Conservation (phyloP, 2,113 vertebrate species). For the Genyomyrus donnyi region DNA sequence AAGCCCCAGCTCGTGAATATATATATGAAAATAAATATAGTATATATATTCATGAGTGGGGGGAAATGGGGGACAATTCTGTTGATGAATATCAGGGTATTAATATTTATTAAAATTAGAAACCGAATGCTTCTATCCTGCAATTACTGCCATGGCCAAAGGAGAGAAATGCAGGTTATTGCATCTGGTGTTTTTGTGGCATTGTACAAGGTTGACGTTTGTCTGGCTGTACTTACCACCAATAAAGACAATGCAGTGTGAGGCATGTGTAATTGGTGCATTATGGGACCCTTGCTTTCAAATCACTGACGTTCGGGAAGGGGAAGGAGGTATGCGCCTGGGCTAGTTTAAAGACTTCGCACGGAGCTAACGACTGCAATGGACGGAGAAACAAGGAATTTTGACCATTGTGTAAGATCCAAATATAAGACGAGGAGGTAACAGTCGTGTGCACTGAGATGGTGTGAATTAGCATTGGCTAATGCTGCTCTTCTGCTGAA, state of each 20-base stretch:
- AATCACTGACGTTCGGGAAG: background rate
- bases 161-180: slow-evolving; percentile 3
- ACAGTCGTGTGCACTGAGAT: background rate
- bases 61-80: background rate
- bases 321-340: background rate
- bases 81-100: background rate
- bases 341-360: slow-evolving; percentile 26
- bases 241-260: slow-evolving; percentile 42
- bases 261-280: slow-evolving; percentile 32
- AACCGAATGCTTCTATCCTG: background rate
- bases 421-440: background rate
- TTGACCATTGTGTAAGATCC: slow-evolving; percentile 28
- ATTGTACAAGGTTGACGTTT: slow-evolving; percentile 26
- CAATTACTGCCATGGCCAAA: background rate
- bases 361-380: slow-evolving; percentile 26
- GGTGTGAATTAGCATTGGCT: background rate
- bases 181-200: slow-evolving; percentile 21
- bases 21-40: background rate
- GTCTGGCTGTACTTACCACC: slow-evolving; percentile 32
- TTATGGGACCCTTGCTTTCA: slow-evolving; percentile 21
- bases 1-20: background rate
- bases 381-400: slow-evolving; percentile 18
- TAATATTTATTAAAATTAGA: slow-evolving; percentile 18
- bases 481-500: background rate
- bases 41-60: background rate